phyloP scores from a whole-genome alignment of 2,797 vertebrate species.

The Balearica regulorum region DNA sequence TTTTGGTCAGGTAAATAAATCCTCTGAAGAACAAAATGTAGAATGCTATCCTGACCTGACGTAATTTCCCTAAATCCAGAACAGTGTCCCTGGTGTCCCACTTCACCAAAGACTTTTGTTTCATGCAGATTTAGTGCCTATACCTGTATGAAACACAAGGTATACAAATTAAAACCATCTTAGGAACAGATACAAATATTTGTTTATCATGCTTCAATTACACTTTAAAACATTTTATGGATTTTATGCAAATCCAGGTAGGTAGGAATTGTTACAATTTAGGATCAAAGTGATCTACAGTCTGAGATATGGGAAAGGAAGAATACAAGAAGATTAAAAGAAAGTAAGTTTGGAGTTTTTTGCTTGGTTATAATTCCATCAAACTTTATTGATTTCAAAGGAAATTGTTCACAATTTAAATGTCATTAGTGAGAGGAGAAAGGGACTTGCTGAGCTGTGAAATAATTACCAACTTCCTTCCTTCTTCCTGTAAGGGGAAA shows the following conservation, averaged over 20 bases:
- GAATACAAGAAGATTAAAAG: neutral
- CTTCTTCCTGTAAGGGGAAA: neutral
- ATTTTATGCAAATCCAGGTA: neutral
- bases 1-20: neutral
- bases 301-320: neutral
- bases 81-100: neutral
- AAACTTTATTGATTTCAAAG: neutral
- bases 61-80: neutral
- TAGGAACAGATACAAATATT: neutral
- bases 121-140: neutral
- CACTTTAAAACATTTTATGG: neutral
- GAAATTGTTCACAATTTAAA: neutral
- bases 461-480: neutral
- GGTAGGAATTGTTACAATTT: neutral
- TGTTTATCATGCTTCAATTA: neutral
- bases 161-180: neutral
- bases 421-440: neutral
- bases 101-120: neutral
- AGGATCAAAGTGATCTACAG: neutral
- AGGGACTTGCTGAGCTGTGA: neutral
- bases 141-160: neutral
- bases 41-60: neutral
- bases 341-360: neutral
- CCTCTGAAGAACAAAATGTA: neutral
- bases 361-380: neutral